phyloP scores from a whole-genome alignment of 2,797 vertebrate genomes.

The Sebastes steindachneri region DNA sequence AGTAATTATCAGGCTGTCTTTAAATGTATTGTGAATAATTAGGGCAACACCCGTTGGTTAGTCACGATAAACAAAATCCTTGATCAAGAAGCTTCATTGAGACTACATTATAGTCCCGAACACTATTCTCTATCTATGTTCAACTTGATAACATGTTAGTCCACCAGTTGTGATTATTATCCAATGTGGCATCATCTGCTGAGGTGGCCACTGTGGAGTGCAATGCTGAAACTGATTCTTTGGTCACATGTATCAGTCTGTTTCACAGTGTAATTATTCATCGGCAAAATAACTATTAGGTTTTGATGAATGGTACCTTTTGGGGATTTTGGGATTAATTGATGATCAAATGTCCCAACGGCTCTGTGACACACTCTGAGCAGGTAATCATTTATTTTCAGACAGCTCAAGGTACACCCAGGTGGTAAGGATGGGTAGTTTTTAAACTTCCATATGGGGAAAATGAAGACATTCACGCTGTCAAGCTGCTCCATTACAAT shows the following conservation, averaged over 20 bases:
- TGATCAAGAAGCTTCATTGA: constrained; percentile 5
- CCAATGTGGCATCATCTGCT: neutral
- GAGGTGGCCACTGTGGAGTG: neutral
- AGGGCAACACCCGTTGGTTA: neutral
- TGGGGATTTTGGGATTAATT: constrained; percentile 73
- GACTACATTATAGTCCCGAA: neutral
- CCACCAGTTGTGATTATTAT: neutral
- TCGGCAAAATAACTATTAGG: constrained; percentile 59
- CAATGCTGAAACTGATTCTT: neutral
- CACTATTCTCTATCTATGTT: neutral
- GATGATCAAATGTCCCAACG: constrained; percentile 74
- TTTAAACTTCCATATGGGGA: constrained; percentile 67
- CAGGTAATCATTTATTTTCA: constrained; percentile 75
- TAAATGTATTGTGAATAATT: constrained; percentile 4
- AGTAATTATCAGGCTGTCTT: neutral
- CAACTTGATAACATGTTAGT: neutral
- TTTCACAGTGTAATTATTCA: constrained; percentile 50
- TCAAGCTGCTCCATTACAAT: constrained; percentile 61
- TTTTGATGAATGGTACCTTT: constrained; percentile 74
- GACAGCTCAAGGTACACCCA: constrained; percentile 79
- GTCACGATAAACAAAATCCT: neutral
- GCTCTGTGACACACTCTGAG: constrained; percentile 54
- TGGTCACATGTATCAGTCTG: neutral
- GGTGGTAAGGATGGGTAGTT: constrained; percentile 69
- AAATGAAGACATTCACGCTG: constrained; percentile 78